Conservation (phyloP, 2,113 vertebrate species). For the Symphodus melops region DNA sequence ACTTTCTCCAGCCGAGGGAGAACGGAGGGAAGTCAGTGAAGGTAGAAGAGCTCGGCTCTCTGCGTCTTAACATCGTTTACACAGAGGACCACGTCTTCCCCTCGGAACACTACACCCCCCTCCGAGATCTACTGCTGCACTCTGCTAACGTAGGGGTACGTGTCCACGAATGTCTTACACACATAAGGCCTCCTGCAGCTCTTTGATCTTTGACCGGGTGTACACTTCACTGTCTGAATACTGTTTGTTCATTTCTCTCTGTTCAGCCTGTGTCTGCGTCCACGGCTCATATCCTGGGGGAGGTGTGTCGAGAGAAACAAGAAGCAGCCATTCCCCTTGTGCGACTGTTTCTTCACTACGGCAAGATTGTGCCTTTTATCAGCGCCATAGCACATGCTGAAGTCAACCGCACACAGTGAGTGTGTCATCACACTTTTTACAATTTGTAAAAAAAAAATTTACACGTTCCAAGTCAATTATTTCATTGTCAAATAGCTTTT, state of each 20-base stretch:
- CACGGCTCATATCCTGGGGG: slow-evolving; percentile 92
- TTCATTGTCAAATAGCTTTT: background rate
- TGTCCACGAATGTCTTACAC: background rate
- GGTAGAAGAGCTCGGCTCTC: slow-evolving; percentile 94
- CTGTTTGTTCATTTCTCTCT: background rate
- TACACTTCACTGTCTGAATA: background rate
- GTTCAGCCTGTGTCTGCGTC: slow-evolving; percentile 94
- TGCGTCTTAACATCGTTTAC: slow-evolving; percentile 97
- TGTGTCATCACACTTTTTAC: slow-evolving; percentile 25
- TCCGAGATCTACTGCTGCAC: slow-evolving; percentile 91
- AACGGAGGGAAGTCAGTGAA: slow-evolving; percentile 93
- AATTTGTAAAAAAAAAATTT: background rate
- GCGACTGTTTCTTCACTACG: slow-evolving; percentile 94
- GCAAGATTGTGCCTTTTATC: slow-evolving; percentile 97
- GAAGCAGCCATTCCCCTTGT: slow-evolving; percentile 96
- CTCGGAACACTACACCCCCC: slow-evolving; percentile 91
- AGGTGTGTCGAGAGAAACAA: slow-evolving; percentile 97
- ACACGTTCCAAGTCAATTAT: background rate
- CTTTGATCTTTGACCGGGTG: background rate
- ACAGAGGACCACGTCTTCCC: slow-evolving; percentile 98
- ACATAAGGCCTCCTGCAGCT: background rate
- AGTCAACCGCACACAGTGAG: slow-evolving; percentile 98
- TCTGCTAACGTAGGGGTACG: slow-evolving; percentile 91
- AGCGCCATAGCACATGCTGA: slow-evolving; percentile 95
- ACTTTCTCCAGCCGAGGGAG: slow-evolving; percentile 96